Base-by-base conservation (phyloP, 2,113 vertebrate species). In the Jaculus jaculus region DNA sequence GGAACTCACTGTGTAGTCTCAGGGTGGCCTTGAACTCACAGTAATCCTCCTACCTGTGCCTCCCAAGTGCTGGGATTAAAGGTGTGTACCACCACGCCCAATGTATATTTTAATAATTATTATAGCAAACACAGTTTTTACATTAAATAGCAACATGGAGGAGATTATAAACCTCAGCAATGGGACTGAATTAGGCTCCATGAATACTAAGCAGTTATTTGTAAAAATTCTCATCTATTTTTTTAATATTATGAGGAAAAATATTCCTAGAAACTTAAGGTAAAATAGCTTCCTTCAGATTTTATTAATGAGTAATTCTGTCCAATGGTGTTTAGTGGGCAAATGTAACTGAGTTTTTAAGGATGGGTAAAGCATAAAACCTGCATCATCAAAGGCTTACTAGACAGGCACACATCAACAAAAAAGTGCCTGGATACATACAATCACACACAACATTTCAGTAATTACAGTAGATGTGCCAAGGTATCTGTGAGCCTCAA, bases 391-490 rank as follows among this genome's bases (percentile, higher is more conserved):
- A 68, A 75, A 89, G 34, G 0, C 66, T 83, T 66, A 21, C 13
- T 75, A 84, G 32, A 63, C 20, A n/a, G 20, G 16, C 5, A 47
- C 42, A 65, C 24, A 71, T 21, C 60, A 95, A 68, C 68, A 23
- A 74, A 75, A 17, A 18, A 2, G 69, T 69, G 93, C 28, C 60
- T 68, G 75, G 26, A 78, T 84, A 7, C 32, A 66, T 12, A 79
- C 42, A 79, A 71, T 80, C 51, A 84, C 78, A 88, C 39, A 94
- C 92, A 75, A 12, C 17, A 89, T 92, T 65, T 96, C 61, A 74
- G 77, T 95, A 83, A 87, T 93, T 74, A 95, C 66, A 77, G 71
- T 94, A 83, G 95, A 84, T 93, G 96, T 96, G 32, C 78, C 77
- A 51, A 42, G 28, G 37, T 75, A 54, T 94, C 96, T 97, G 87